Base-by-base conservation (phyloP, 1,140 invertebrate genomes). In the Bradysia coprophila region DNA sequence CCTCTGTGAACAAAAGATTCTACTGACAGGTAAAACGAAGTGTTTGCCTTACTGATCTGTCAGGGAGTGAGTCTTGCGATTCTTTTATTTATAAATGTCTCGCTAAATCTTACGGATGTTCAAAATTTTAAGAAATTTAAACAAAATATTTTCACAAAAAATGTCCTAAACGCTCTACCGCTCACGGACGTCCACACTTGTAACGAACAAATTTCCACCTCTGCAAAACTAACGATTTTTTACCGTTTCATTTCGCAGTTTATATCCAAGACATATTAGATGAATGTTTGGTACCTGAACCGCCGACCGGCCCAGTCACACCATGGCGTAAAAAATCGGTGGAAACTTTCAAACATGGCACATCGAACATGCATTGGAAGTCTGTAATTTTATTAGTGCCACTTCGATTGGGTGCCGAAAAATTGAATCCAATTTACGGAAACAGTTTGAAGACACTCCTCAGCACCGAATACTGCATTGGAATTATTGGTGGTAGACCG, bases 401-500 rank as follows among this genome's bases (percentile, higher is more conserved):
- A 41, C 69, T 91, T 6, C 72, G 88, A 48, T 66, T 94, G 43
- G 89, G 89, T 10, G 74, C 76, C 11, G 85, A 90, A 43, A 78
- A 79, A 53, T 64, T 91, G 32, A 92, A 93, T 64, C 71, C 75
- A 1, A 75, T 82, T 38, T 92, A 92, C 62, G 73, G 76, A 16
- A 74, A 81, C 4, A 89, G 83, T 57, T 62, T 94, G 4, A 82
- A 84, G 42, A 72, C 76, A 24, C 55, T 92, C 4, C 68, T 94
- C 6, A 80, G 76, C 40, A 65, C 86, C 45, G 76, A 87, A 44
- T 70, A 74, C 49, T 91, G 85, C 51, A 76, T 93, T 48, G 90
- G 90, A 19, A 80, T 94, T 32, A 91, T 93, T 52, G 90, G 90
- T 3, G 89, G 90, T 6, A 70, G 82, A 51, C 88, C 88, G 3